phyloP scores from a whole-genome alignment of 2,797 vertebrate species.

The Sebastes minor region DNA sequence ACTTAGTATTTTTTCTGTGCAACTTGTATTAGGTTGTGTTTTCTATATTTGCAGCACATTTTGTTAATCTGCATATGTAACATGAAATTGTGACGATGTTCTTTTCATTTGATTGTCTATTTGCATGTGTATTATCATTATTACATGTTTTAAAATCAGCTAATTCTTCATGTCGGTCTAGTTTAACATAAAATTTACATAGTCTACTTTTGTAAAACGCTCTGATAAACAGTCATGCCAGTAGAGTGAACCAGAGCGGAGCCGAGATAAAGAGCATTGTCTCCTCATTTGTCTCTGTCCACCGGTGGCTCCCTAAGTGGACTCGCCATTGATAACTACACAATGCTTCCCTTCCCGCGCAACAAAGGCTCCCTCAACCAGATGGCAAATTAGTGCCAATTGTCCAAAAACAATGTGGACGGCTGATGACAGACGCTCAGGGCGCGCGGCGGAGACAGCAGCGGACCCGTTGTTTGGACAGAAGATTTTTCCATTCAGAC shows the following conservation, averaged over 20 bases:
- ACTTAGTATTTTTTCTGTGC: background rate
- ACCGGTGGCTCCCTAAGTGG: constrained; percentile 68
- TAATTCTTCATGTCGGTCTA: background rate
- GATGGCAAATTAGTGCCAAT: constrained; percentile 85
- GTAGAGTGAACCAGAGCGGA: constrained; percentile 60
- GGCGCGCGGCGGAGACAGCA: constrained; percentile 38
- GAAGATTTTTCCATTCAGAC: constrained; percentile 64
- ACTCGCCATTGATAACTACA: constrained; percentile 74
- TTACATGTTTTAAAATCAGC: background rate
- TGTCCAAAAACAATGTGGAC: constrained; percentile 83
- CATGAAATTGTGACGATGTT: background rate
- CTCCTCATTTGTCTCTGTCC: constrained; percentile 69
- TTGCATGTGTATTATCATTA: background rate
- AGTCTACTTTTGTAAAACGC: constrained; percentile 9
- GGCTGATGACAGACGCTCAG: constrained; percentile 74
- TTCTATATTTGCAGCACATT: background rate
- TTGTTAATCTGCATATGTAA: background rate
- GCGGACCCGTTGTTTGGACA: constrained; percentile 64
- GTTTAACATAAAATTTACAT: constrained; percentile 14
- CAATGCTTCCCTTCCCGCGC: constrained; percentile 71
- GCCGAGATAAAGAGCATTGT: constrained; percentile 68
- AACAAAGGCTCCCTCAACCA: constrained; percentile 78
- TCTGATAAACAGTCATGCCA: constrained; percentile 45
- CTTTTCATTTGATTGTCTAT: background rate
- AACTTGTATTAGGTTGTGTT: background rate